These are phyloP conservation scores for Tretioscincus oriximinensis DNA, from an alignment of 2,113 vertebrate genomes.

Conservation along the genomic window DNA sequence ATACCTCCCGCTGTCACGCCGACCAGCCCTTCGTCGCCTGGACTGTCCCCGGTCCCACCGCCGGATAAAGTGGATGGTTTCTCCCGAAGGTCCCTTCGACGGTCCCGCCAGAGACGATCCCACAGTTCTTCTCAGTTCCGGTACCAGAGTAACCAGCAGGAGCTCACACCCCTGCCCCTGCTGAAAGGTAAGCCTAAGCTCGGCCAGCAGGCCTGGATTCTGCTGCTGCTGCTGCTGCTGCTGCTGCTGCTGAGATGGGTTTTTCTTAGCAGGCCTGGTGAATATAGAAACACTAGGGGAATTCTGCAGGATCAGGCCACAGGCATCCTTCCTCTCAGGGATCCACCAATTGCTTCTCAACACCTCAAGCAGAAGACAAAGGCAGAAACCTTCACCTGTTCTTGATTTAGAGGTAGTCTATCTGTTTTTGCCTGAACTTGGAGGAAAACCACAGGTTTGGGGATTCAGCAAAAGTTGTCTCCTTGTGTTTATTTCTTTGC, in stretches of 20 bases:
- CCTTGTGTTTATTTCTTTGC: no score
- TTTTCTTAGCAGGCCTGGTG: background rate
- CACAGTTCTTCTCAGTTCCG: slow-evolving; percentile 94
- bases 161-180: slow-evolving; percentile 87
- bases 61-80: slow-evolving; percentile 94
- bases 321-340: no score
- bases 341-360: no score
- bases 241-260: background rate
- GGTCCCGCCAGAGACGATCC: slow-evolving; percentile 86
- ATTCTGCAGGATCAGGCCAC: no score
- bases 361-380: no score
- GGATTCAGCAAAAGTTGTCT: no score
- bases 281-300: no score
- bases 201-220: background rate
- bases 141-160: slow-evolving; percentile 92
- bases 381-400: no score
- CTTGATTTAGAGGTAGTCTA: no score
- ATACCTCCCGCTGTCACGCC: slow-evolving; percentile 87
- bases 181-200: slow-evolving; percentile 82
- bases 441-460: no score
- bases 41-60: slow-evolving; percentile 86
- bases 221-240: no score
- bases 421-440: no score
- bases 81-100: slow-evolving; percentile 86
- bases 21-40: slow-evolving; percentile 87